Evolutionary conservation across 2,888 invertebrate genomes (phyloP).

Genomic region (Rosalia funebris): DNA sequence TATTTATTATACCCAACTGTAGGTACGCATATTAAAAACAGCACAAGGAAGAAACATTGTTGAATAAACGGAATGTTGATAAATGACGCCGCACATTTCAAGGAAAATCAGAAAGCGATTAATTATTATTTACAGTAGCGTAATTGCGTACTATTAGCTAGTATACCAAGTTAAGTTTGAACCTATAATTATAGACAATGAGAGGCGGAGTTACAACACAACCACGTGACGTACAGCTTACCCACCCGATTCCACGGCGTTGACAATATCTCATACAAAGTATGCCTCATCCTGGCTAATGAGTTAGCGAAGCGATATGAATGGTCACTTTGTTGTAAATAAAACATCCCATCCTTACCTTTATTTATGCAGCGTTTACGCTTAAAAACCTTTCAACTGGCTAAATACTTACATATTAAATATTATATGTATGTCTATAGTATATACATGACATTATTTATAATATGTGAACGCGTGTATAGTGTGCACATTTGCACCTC

Average conservation of each 20-base stretch:
- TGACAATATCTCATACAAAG: conserved; percentile 51
- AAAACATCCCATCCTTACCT: conserved; percentile 12
- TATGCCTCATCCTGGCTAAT: conserved; percentile 46
- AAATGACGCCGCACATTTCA: conserved; percentile 38
- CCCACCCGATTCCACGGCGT: conserved; percentile 38
- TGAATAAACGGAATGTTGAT: conserved; percentile 41
- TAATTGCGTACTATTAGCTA: conserved; percentile 60
- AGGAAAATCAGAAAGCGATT: conserved; percentile 50
- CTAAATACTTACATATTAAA: no score
- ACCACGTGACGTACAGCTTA: conserved; percentile 34
- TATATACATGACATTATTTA: background rate
- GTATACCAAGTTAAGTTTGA: conserved; percentile 48
- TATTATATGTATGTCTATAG: background rate
- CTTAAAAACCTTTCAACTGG: background rate
- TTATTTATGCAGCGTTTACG: conserved; percentile 1
- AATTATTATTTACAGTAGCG: conserved; percentile 61
- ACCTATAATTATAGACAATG: conserved; percentile 63
- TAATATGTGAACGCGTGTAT: conserved; percentile 47
- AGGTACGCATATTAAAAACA: no score
- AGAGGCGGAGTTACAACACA: conserved; percentile 52
- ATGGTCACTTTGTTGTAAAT: conserved; percentile 40
- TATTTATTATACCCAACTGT: no score
- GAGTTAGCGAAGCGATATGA: conserved; percentile 40
- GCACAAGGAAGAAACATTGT: no score
- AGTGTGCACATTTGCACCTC: conserved; percentile 53